Base-by-base conservation (phyloP, 1,140 invertebrate genomes). In the Hylaeus anthracinus region DNA sequence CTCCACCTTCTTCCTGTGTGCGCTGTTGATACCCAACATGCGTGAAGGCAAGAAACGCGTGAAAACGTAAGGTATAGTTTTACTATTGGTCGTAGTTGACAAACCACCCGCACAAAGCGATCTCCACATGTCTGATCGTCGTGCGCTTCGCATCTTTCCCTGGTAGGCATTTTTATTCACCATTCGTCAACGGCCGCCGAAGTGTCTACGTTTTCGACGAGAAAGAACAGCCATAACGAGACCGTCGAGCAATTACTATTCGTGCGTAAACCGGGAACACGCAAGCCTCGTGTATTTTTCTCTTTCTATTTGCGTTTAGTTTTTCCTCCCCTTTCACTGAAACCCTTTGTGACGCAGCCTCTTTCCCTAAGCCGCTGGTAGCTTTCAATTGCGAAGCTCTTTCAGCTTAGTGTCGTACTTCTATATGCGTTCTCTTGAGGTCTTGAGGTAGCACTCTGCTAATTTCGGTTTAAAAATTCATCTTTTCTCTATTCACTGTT, bases 201-300 rank as follows among this genome's bases (percentile, higher is more conserved):
- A 14, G 61, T 12, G 41, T 63, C 72, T 73, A 73, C 43, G 43
- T 63, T 63, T 37, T 63, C 43, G 48, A 43, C 48, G 61, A 45
- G 63, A 67, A 56, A 55, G 73, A 67, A 67, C 39, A 58, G 63
- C 73, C 15, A 48, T 51, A 67, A 67, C 51, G 73, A 66, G 41
- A 75, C 63, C 51, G 41, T 14, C 8, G 63, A 67, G 73, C 63
- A 67, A 75, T 75, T 66, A 75, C 51, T 63, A 75, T 75, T n/a
- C 63, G 51, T 56, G 55, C 51, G 41, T 65, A 64, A 10, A 51
- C 26, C 72, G 61, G 39, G 39, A 65, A 53, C 61, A 64, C 72
- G n/a, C 41, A 75, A 61, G 71, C 39, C n/a, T 10, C 26, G 26
- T 26, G 51, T 43, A 43, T 67, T 66, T 75, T 67, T 56, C 51